Conservation (phyloP, 2,888 invertebrate genomes). For the Leucoptera coffeella region DNA sequence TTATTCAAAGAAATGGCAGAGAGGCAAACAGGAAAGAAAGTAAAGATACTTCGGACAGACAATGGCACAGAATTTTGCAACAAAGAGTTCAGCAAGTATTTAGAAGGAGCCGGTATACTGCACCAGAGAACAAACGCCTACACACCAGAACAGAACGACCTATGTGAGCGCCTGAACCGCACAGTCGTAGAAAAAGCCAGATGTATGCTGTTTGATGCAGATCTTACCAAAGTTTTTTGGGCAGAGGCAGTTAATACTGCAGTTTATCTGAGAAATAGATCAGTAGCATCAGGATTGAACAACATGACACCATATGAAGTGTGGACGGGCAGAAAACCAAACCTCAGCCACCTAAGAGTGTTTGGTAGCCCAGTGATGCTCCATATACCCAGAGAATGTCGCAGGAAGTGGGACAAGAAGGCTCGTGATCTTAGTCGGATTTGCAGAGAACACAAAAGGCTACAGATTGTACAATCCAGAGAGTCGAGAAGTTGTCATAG, state of each 20-base stretch:
- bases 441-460: slow-evolving; percentile 3
- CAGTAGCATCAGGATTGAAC: slow-evolving; percentile 6
- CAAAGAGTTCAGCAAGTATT: no score
- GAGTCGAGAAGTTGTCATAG: not conserved
- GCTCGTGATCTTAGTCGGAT: slow-evolving; percentile 2
- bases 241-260: slow-evolving; percentile 8
- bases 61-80: slow-evolving; percentile 8
- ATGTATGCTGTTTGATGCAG: slow-evolving; percentile 8
- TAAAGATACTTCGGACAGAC: slow-evolving; percentile 8
- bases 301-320: slow-evolving; percentile 9
- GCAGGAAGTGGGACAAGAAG: slow-evolving; percentile 5
- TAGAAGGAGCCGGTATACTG: slow-evolving; percentile 7
- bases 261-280: slow-evolving; percentile 6
- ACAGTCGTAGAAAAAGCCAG: slow-evolving; percentile 8
- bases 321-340: no score
- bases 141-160: slow-evolving; percentile 9
- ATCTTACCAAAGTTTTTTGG: slow-evolving; percentile 7
- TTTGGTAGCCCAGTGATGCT: slow-evolving; percentile 4
- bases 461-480: slow-evolving; percentile 2
- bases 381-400: no score
- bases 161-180: slow-evolving; percentile 8
- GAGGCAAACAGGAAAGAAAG: slow-evolving; percentile 5
- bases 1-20: slow-evolving; percentile 8
- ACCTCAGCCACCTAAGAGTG: slow-evolving; percentile 1
- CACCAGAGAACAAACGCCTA: slow-evolving; percentile 9